phyloP scores from a whole-genome alignment of 2,888 invertebrate genomes.

The Villa cingulata region DNA sequence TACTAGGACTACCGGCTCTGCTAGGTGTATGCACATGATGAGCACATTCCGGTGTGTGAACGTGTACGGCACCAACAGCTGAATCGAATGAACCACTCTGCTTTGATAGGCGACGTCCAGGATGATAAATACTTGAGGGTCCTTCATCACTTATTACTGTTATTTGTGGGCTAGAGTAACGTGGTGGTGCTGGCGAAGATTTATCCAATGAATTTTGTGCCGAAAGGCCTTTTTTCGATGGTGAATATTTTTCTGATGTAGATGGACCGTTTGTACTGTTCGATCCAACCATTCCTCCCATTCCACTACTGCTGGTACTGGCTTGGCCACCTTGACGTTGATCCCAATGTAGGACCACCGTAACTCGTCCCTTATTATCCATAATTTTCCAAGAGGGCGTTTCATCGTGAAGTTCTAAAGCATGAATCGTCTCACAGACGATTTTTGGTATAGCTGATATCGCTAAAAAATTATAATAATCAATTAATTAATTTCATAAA shows the following conservation, averaged over 20 bases:
- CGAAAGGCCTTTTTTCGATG: conserved; percentile 40
- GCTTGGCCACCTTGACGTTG: conserved; percentile 55
- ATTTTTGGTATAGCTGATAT: conserved; percentile 92
- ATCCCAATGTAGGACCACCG: conserved; percentile 94
- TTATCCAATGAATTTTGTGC: conserved; percentile 53
- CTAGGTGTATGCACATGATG: conserved; percentile 55
- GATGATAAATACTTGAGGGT: conserved; percentile 42
- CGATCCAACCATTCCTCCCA: conserved; percentile 19
- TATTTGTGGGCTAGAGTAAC: conserved; percentile 66
- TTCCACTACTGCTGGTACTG: conserved; percentile 23
- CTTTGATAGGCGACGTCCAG: conserved; percentile 41
- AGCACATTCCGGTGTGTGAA: conserved; percentile 71
- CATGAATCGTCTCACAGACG: conserved; percentile 94
- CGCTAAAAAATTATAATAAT: conserved; percentile 41
- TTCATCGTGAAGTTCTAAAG: conserved; percentile 89
- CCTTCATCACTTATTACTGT: conserved; percentile 90
- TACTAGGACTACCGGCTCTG: conserved; percentile 49
- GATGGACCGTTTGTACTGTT: conserved; percentile 28
- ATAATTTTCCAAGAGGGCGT: conserved; percentile 97
- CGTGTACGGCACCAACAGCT: conserved; percentile 51
- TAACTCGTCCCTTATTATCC: conserved; percentile 95
- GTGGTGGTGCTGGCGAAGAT: conserved; percentile 34
- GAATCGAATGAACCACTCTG: conserved; percentile 55
- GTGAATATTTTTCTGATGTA: conserved; percentile 35
- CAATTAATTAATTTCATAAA: neutral